Percentiles rank a stretch among this genome's conserved stretches.
Evolutionary conservation across 2,888 invertebrate species (phyloP).

Genomic region (Trissolcus brochymenae): DNA sequence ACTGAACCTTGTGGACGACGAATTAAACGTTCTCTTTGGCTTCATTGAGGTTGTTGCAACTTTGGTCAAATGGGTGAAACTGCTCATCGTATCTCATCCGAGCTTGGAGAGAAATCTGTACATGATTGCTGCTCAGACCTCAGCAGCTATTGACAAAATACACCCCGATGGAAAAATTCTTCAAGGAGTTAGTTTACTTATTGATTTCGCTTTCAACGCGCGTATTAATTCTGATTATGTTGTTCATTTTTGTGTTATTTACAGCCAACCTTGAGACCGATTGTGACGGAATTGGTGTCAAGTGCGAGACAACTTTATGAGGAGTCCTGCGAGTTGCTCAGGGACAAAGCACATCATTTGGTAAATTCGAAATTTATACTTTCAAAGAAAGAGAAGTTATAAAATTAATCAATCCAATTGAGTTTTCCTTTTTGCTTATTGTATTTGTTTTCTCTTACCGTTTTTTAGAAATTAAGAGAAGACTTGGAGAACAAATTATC

Average conservation of each 20-base stretch:
- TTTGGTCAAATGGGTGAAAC: constrained; percentile 89
- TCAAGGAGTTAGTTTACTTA: constrained; percentile 79
- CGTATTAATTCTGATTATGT: neutral
- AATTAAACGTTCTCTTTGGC: constrained; percentile 83
- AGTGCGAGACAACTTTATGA: constrained; percentile 83
- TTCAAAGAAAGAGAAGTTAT: neutral
- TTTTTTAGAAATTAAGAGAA: constrained; percentile 79
- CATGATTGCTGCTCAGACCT: constrained; percentile 84
- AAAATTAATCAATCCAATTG: neutral
- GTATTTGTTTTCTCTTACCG: constrained; percentile 7
- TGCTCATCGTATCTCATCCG: constrained; percentile 82
- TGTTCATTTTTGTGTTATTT: constrained; percentile 40
- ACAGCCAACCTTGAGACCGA: constrained; percentile 82
- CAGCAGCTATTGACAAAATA: constrained; percentile 83
- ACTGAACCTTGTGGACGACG: constrained; percentile 80
- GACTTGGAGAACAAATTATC: constrained; percentile 84
- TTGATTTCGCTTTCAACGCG: neutral
- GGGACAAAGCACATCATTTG: constrained; percentile 83
- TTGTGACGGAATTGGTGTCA: constrained; percentile 86
- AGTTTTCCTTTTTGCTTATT: neutral
- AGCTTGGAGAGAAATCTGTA: constrained; percentile 85
- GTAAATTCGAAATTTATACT: constrained; percentile 67
- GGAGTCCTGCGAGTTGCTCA: constrained; percentile 83
- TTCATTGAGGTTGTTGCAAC: constrained; percentile 90
- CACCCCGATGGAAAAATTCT: constrained; percentile 90